These are phyloP conservation scores for Amiota mariae DNA, from an alignment of 2,888 invertebrate genomes.

Conservation along the genomic window DNA sequence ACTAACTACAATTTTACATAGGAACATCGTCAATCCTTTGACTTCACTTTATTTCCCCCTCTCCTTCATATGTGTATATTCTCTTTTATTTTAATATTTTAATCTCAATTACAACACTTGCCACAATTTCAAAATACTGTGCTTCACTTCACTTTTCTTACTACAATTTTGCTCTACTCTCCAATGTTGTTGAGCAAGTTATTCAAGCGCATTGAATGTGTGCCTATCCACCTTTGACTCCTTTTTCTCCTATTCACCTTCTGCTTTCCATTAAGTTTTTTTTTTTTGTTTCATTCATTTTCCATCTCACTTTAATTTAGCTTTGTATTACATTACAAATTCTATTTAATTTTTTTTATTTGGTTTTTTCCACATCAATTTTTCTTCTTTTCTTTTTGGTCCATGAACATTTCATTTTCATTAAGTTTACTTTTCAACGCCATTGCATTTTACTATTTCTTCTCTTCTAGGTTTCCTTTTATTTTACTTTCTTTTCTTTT, in stretches of 20 bases:
- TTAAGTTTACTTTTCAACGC: neutral
- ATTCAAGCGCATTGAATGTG: neutral
- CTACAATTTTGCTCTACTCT: neutral
- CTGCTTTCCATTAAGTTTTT: neutral
- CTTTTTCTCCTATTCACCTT: constrained; percentile 13
- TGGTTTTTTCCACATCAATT: neutral
- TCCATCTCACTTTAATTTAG: too few species aligned
- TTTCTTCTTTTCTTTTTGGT: neutral
- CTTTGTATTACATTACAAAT: constrained; percentile 14
- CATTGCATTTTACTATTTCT: neutral
- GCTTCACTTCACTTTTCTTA: constrained; percentile 11
- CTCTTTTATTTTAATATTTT: constrained; percentile 56
- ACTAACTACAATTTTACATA: too few species aligned
- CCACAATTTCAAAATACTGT: constrained; percentile 50
- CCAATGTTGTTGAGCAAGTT: neutral
- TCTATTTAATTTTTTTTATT: constrained; percentile 9
- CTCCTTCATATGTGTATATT: too few species aligned
- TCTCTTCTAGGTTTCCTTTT: neutral
- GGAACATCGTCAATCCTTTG: too few species aligned
- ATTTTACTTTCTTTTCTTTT: neutral
- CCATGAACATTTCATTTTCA: neutral
- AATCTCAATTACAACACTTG: constrained; percentile 66
- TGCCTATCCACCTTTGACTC: neutral
- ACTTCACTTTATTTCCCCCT: too few species aligned
- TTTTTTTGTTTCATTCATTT: neutral